Evolutionary conservation across 2,113 vertebrate species (phyloP), one percentile per base, ranked within the genome.

Genomic region (Oryzias celebensis): DNA sequence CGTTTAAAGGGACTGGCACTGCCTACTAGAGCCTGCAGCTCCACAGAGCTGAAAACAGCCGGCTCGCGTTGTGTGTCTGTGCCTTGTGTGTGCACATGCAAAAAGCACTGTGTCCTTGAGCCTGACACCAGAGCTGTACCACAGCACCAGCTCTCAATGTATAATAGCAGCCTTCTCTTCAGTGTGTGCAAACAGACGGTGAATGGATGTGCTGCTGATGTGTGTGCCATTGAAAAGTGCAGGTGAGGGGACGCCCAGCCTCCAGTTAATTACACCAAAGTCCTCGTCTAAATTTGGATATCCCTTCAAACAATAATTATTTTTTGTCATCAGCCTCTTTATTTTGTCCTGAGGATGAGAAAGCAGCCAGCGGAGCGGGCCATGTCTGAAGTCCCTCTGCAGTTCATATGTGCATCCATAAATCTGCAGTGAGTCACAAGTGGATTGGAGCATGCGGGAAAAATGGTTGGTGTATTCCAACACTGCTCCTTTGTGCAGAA

Each of bases 51-150:
- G 47, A 16, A 24, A 41, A 65, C 58, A 48, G 23, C 28, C 47
- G 65, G 65, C 13, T 22, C 60, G 53, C 58, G 49, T 52, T 46
- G 50, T 47, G 56, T 64, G 28, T 31, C 51, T 65, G 51, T 28
- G 43, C 62, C 42, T n/a, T 31, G 47, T 65, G 54, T 55, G 31
- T 44, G 12, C 14, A 12, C 7, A 44, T n/a, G 24, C 23, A 36
- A 45, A 71, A 68, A 75, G 20, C 61, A 31, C 50, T 7, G 14
- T 70, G 76, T 81, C 73, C 76, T 83, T 86, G 76, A 83, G 61
- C 64, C 13, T 71, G 75, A 71, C 78, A 73, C 74, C 18, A 67
- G 61, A 63, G 53, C 45, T 50, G 18, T n/a, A 31, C 46, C 65
- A 60, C 31, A 54, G 48, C 75, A 68, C 62, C 51, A 48, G 76